Percentiles rank a stretch among this genome's conserved stretches.
Conservation (phyloP, 2,113 vertebrate genomes). For the Syngnathus scovelli region DNA sequence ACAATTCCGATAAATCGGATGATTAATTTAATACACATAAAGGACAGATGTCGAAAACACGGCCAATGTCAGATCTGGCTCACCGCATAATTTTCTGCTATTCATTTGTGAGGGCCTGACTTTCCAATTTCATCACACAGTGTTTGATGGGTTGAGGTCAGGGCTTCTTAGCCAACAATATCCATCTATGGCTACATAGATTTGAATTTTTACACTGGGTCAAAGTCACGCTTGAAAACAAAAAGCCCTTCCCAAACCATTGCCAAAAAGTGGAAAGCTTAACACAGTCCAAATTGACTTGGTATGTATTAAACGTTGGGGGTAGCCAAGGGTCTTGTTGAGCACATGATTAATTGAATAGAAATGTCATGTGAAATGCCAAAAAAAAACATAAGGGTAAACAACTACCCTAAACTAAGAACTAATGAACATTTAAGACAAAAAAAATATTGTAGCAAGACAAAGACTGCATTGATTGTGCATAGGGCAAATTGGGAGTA, state of each 20-base stretch:
- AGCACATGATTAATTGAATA: not conserved
- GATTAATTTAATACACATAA: too few species aligned
- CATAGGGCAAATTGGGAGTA: not conserved
- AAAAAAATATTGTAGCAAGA: not conserved
- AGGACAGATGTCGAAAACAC: too few species aligned
- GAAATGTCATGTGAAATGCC: not conserved
- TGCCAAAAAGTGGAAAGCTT: conserved; percentile 2
- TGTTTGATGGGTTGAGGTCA: too few species aligned
- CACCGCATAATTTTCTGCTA: too few species aligned
- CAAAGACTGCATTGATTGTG: not conserved
- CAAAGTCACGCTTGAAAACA: too few species aligned
- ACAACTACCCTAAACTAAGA: not conserved
- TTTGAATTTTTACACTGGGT: too few species aligned
- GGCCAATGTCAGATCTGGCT: too few species aligned
- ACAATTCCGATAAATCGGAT: too few species aligned
- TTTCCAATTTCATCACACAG: too few species aligned
- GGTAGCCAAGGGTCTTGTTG: not conserved
- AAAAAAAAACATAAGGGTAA: not conserved
- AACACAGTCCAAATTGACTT: conserved; percentile 10
- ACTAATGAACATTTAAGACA: not conserved
- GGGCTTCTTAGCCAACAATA: not conserved
- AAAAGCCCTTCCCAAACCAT: not conserved
- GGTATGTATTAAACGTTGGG: not conserved
- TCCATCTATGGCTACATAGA: not conserved
- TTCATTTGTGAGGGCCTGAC: too few species aligned